Conservation (phyloP, 1,140 invertebrate genomes). For the Homarus americanus region DNA sequence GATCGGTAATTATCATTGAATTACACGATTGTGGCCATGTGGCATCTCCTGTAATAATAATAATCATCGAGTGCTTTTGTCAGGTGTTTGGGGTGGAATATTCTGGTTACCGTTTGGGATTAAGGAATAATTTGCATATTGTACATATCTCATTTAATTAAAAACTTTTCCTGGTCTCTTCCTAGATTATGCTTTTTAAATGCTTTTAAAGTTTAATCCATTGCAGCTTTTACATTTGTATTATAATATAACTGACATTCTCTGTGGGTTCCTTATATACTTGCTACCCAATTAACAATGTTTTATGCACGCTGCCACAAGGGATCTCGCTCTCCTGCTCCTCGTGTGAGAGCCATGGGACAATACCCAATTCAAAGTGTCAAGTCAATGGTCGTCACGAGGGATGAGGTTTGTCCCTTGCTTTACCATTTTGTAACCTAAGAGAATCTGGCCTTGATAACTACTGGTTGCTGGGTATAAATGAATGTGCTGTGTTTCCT, state of each 20-base stretch:
- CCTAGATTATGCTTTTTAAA: not conserved
- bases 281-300: slow-evolving; percentile 6
- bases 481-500: not conserved
- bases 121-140: not conserved
- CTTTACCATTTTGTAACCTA: not conserved
- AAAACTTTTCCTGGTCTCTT: not conserved
- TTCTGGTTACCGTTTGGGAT: not conserved
- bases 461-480: not conserved
- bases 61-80: too few species aligned
- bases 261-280: not conserved
- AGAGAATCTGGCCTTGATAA: not conserved
- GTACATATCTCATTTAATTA: not conserved
- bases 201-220: not conserved
- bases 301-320: slow-evolving; percentile 78
- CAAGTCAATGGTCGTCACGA: slow-evolving; percentile 89
- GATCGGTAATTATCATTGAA: too few species aligned
- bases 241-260: not conserved
- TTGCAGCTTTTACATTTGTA: not conserved
- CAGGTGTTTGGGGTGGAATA: not conserved
- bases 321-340: slow-evolving; percentile 92
- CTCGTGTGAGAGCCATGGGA: slow-evolving; percentile 90
- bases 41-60: too few species aligned
- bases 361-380: slow-evolving; percentile 91
- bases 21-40: too few species aligned
- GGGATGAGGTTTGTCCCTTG: slow-evolving; percentile 89